These are phyloP conservation scores for Rhea pennata DNA, from an alignment of 2,113 vertebrate genomes.

Conservation along the genomic window DNA sequence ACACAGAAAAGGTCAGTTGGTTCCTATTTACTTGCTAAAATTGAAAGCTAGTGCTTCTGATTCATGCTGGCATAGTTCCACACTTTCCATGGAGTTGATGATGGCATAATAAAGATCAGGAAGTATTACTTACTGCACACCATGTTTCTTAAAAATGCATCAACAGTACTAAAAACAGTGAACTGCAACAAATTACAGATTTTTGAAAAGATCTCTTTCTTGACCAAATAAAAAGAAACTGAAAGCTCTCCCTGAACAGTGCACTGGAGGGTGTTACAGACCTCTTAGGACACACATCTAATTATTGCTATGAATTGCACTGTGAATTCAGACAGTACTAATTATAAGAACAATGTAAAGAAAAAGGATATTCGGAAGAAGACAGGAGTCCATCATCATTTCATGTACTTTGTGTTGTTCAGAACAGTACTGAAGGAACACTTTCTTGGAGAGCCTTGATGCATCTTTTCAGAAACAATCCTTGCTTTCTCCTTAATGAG, in stretches of 20 bases:
- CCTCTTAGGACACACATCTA: background rate
- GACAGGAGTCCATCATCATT: background rate
- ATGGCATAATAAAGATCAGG: background rate
- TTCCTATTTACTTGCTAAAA: conserved; percentile 30
- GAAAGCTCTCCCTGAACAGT: background rate
- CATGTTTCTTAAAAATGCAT: background rate
- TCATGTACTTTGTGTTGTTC: background rate
- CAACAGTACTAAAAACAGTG: background rate
- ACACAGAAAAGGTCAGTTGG: conserved; percentile 5
- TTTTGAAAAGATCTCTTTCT: background rate
- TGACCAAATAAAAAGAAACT: background rate
- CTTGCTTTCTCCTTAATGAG: background rate
- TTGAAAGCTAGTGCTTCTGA: background rate
- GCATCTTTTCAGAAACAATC: conserved; percentile 1
- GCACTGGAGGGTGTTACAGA: background rate
- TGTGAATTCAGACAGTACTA: background rate
- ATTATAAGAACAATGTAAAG: background rate
- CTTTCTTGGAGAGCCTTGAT: background rate
- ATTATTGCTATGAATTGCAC: background rate
- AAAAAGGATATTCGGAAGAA: background rate
- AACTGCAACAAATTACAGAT: background rate
- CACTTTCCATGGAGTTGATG: background rate
- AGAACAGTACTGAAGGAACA: background rate
- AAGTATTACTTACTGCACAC: background rate
- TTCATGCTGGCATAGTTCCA: conserved; percentile 3